These are phyloP conservation scores for Athalia circularis DNA, from an alignment of 2,888 invertebrate genomes.

Conservation along the genomic window DNA sequence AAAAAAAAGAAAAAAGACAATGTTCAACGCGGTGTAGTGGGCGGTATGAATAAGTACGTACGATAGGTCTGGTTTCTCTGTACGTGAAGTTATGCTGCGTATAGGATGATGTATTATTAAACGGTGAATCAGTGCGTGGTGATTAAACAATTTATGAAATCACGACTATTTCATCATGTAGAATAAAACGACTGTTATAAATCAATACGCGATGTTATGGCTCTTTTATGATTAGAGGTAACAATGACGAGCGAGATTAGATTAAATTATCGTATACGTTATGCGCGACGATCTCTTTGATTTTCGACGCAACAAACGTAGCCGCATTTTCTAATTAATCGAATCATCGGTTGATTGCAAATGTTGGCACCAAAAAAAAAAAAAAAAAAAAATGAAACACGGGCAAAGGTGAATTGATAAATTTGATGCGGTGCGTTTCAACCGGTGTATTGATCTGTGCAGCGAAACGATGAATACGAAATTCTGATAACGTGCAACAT, in stretches of 20 bases:
- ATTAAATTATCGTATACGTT: neutral
- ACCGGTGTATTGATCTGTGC: too few relatives aligned
- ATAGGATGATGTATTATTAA: slow-evolving; percentile 53
- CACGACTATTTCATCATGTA: neutral
- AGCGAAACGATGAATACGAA: neutral
- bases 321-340: too few relatives aligned
- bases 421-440: too few relatives aligned
- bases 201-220: neutral
- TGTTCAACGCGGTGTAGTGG: too few relatives aligned
- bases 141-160: slow-evolving; percentile 66
- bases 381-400: too few relatives aligned
- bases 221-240: too few relatives aligned
- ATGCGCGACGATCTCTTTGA: too few relatives aligned
- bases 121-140: slow-evolving; percentile 65
- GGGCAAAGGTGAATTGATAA: too few relatives aligned
- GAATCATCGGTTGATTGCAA: too few relatives aligned
- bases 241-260: neutral
- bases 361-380: too few relatives aligned
- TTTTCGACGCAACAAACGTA: too few relatives aligned
- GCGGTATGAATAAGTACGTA: neutral
- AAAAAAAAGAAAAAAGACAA: too few relatives aligned
- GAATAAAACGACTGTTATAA: slow-evolving; percentile 14
- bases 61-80: neutral
- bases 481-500: neutral
- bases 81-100: neutral